Percentiles rank a stretch among this genome's conserved stretches.
phyloP scores from a whole-genome alignment of 2,113 vertebrate species.

The Myocastor coypus region DNA sequence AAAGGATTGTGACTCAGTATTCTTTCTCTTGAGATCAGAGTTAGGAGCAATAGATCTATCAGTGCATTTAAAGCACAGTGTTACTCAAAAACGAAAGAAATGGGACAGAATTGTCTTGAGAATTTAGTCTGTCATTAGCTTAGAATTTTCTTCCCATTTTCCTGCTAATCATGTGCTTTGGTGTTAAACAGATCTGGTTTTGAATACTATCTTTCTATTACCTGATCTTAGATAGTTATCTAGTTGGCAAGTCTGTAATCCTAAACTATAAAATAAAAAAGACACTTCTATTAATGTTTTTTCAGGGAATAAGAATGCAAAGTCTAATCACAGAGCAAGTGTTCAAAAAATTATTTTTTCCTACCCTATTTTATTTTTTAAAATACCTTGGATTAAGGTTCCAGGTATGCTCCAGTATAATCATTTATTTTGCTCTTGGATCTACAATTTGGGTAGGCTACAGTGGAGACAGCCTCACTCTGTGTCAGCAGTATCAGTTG shows the following conservation, averaged over 20 bases:
- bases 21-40: constrained; percentile 2
- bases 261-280: not conserved
- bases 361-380: not conserved
- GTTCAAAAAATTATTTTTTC: constrained; percentile 12
- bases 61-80: not conserved
- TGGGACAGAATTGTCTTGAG: not conserved
- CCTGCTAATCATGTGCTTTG: not conserved
- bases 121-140: not conserved
- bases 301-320: not conserved
- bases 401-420: not conserved
- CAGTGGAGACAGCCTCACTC: not conserved
- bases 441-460: not conserved
- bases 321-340: not conserved
- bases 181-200: constrained; percentile 6
- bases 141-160: not conserved
- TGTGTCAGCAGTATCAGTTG: not conserved
- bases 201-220: not conserved
- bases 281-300: not conserved
- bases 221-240: not conserved
- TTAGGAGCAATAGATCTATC: not conserved
- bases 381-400: not conserved
- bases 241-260: not conserved
- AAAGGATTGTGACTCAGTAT: not conserved
- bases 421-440: not conserved
- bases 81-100: not conserved